phyloP scores from a whole-genome alignment of 2,888 invertebrate species.

The Leucoma salicis region DNA sequence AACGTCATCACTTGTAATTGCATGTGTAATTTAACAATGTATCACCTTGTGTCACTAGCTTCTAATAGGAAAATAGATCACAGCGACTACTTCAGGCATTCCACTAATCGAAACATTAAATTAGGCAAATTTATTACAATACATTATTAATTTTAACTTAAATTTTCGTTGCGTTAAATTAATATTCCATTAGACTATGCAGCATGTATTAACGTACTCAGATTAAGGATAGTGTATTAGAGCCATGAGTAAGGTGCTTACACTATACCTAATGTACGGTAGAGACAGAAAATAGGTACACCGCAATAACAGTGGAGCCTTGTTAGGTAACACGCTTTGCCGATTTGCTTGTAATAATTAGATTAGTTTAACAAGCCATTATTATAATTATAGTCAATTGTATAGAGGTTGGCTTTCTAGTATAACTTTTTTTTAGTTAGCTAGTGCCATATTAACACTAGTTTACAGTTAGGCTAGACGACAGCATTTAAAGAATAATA shows the following conservation, averaged over 20 bases:
- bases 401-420: too few relatives aligned
- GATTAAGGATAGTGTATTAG: slow-evolving; percentile 16
- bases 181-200: slow-evolving; percentile 12
- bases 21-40: slow-evolving; percentile 63
- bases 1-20: slow-evolving; percentile 70
- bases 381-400: too few relatives aligned
- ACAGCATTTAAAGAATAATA: too few relatives aligned
- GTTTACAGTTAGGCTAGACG: too few relatives aligned
- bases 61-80: slow-evolving; percentile 34
- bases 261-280: slow-evolving; percentile 30
- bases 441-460: slow-evolving; percentile 47
- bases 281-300: slow-evolving; percentile 55
- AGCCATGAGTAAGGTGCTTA: slow-evolving; percentile 16
- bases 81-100: slow-evolving; percentile 18
- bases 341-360: too few relatives aligned
- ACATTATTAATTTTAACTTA: slow-evolving; percentile 30
- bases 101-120: slow-evolving; percentile 37
- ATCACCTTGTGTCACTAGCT: slow-evolving; percentile 44
- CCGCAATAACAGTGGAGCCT: slow-evolving; percentile 67
- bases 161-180: slow-evolving; percentile 4
- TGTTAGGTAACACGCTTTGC: slow-evolving; percentile 76
- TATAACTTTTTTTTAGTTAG: too few relatives aligned
- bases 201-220: slow-evolving; percentile 14
- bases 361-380: too few relatives aligned
- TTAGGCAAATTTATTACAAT: slow-evolving; percentile 43